Base-by-base conservation (phyloP, 1,140 invertebrate species). In the Campoletis sonorensis region DNA sequence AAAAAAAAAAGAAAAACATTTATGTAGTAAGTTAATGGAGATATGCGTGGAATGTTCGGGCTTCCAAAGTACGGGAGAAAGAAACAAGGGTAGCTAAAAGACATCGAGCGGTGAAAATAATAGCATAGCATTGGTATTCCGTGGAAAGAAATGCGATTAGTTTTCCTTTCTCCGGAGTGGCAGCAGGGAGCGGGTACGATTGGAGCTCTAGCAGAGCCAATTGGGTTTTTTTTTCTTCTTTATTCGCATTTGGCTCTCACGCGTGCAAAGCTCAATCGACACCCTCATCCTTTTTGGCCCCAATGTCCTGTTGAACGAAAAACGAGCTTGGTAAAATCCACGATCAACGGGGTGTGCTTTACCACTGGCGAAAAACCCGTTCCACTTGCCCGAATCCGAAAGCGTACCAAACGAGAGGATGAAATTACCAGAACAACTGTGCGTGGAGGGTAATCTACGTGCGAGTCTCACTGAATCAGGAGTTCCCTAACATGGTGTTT, bases 81-180 rank as follows among this genome's bases (percentile, higher is more conserved):
- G 30, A 70, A 33, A 30, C 30, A 70, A 13, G 27, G n/a, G 67
- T 70, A 33, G 30, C 30, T 30, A 18, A 10, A 33, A 18, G 26
- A 64, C 61, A 21, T 64, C 21, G 11, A 64, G 61, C 21, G 23
- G 49, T 61, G n/a, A 54, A 77, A 77, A 37, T 58, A 45, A 61
- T 33, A 67, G 76, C 13, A 26, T 11, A 81, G 82, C 84, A 88
- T 89, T 88, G 85, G 85, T 86, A 88, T 88, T 88, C 85, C 85
- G 78, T 81, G 40, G 83, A 86, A 87, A 85, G 85, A 87, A 88
- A 87, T 86, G 79, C 84, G 85, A 89, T 89, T 88, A 89, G 80
- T 84, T 87, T 86, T 85, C 84, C 85, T 86, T 79, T 82, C 85
- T 82, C 82, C 84, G 73, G 85, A 79, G 85, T 79, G 49, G 54